These are phyloP conservation scores for Ladona fulva DNA, from an alignment of 1,140 invertebrate genomes.

Conservation along the genomic window DNA sequence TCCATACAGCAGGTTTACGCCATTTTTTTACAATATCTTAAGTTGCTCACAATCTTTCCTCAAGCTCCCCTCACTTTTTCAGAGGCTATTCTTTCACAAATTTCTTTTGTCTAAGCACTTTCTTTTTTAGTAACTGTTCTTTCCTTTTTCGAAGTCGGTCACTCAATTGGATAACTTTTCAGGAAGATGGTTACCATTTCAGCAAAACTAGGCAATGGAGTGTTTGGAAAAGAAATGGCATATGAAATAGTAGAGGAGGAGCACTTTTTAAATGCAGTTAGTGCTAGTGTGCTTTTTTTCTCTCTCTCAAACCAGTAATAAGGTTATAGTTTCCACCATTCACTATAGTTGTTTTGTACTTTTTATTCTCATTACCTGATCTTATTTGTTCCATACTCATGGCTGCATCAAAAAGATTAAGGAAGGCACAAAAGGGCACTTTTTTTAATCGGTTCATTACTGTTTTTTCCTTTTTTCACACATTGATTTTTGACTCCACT, in stretches of 20 bases:
- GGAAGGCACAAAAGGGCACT: neutral
- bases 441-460: neutral
- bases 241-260: neutral
- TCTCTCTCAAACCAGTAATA: neutral
- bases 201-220: neutral
- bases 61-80: neutral
- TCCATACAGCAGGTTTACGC: no score
- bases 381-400: neutral
- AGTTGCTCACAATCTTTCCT: neutral
- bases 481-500: neutral
- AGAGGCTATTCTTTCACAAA: neutral
- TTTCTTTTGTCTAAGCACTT: neutral
- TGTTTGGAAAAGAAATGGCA: neutral
- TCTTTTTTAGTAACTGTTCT: neutral
- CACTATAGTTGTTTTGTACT: neutral
- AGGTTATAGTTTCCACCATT: neutral
- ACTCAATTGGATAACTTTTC: neutral
- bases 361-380: neutral
- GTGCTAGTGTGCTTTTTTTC: slow-evolving; percentile 1
- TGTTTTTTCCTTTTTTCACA: neutral
- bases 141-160: neutral
- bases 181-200: neutral
- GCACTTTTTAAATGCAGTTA: neutral
- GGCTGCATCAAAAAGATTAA: neutral
- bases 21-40: neutral